Conservation (phyloP, 35 echinoderm and acorn worm genomes). For the Nesometra sesokonis region DNA sequence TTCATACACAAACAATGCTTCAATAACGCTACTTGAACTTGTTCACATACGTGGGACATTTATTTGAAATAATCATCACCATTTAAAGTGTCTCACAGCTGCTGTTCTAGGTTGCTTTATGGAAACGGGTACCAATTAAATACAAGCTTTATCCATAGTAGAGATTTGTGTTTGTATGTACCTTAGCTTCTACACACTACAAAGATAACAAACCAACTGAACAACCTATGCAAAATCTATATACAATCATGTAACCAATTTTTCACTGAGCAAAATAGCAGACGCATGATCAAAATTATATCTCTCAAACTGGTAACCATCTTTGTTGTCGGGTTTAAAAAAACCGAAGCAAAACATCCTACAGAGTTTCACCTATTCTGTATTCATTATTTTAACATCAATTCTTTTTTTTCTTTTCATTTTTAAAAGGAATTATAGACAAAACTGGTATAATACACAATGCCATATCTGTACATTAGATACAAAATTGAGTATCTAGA, state of each 20-base stretch:
- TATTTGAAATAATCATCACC: background rate
- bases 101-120: background rate
- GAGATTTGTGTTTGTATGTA: background rate
- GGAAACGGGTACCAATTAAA: background rate
- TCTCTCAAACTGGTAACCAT: background rate
- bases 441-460: background rate
- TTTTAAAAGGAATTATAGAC: background rate
- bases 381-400: background rate
- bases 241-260: background rate
- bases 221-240: background rate
- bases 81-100: background rate
- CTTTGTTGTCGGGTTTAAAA: background rate
- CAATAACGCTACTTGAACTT: background rate
- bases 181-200: background rate
- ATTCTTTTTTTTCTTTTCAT: background rate
- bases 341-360: background rate
- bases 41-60: background rate
- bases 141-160: background rate
- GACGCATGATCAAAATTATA: background rate
- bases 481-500: background rate
- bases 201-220: background rate
- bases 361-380: background rate
- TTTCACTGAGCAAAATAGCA: background rate
- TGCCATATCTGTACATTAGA: background rate
- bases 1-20: background rate